Evolutionary conservation across 2,797 vertebrate species (phyloP).

Genomic region (Knipowitschia caucasica): DNA sequence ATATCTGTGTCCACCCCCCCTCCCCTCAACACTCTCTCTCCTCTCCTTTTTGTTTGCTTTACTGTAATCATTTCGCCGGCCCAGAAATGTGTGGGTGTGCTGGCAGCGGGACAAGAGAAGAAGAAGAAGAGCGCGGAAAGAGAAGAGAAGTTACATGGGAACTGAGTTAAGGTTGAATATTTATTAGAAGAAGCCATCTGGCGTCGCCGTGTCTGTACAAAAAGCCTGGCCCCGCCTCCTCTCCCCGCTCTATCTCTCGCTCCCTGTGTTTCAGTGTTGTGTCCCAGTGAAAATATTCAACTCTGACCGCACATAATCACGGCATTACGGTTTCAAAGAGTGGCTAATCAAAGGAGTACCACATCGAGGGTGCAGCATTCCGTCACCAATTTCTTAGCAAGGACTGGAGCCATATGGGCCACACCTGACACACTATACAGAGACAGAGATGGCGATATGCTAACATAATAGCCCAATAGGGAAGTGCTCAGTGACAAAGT

Average conservation of each 20-base stretch:
- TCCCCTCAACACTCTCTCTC: slow-evolving; percentile 64
- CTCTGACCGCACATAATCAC: slow-evolving; percentile 67
- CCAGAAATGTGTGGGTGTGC: slow-evolving; percentile 98
- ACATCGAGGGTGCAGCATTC: slow-evolving; percentile 31
- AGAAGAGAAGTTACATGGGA: slow-evolving; percentile 96
- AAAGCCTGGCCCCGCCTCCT: slow-evolving; percentile 82
- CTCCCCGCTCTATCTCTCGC: slow-evolving; percentile 65
- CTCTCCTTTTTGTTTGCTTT: slow-evolving; percentile 91
- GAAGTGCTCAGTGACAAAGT: no score
- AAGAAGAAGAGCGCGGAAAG: slow-evolving; percentile 53
- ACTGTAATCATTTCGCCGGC: slow-evolving; percentile 97
- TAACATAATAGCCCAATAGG: no score
- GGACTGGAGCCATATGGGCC: not conserved
- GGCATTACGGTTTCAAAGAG: slow-evolving; percentile 67
- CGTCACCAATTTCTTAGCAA: not conserved
- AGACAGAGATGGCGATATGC: no score
- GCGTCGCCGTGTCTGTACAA: slow-evolving; percentile 97
- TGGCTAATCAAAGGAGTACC: slow-evolving; percentile 65
- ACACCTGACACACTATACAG: not conserved
- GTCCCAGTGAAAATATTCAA: slow-evolving; percentile 67
- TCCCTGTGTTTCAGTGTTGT: slow-evolving; percentile 50
- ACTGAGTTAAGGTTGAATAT: slow-evolving; percentile 99
- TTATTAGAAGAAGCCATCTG: slow-evolving; percentile 99
- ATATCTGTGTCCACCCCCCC: slow-evolving; percentile 75
- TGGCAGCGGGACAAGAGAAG: slow-evolving; percentile 86